These are phyloP conservation scores for Lysandra coridon DNA, from an alignment of 2,888 invertebrate species.

Conservation along the genomic window DNA sequence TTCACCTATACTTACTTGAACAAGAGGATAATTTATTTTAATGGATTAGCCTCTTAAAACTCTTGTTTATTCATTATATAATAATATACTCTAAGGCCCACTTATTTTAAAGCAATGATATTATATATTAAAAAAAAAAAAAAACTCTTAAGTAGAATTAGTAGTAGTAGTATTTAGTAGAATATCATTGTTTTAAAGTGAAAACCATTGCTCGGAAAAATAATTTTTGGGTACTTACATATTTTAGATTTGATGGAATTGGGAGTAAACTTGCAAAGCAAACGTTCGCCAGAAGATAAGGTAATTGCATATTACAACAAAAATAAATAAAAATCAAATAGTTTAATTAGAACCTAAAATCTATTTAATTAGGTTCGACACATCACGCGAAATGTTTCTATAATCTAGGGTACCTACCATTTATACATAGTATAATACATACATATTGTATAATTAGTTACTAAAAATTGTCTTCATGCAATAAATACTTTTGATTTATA, in stretches of 20 bases:
- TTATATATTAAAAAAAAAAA: no score
- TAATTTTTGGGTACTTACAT: no score
- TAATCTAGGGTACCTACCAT: neutral
- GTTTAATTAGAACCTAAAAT: neutral
- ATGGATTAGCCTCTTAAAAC: no score
- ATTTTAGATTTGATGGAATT: constrained; percentile 61
- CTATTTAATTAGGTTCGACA: neutral
- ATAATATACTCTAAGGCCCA: no score
- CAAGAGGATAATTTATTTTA: no score
- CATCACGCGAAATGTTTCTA: neutral
- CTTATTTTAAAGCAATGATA: no score
- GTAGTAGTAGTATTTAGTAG: no score
- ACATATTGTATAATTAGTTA: neutral
- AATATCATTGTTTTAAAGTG: no score
- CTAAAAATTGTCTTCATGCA: neutral
- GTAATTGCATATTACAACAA: constrained; percentile 44
- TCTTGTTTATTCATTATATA: no score
- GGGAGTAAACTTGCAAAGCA: constrained; percentile 56
- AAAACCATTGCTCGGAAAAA: no score
- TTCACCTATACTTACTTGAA: neutral
- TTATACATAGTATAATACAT: no score
- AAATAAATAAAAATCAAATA: neutral
- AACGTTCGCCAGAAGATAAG: constrained; percentile 58
- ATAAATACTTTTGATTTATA: neutral
- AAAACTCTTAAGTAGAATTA: no score